Evolutionary conservation across 2,113 vertebrate species (phyloP), one percentile per base, ranked within the genome.

Genomic region (Cyphomyrus discorhynchus): DNA sequence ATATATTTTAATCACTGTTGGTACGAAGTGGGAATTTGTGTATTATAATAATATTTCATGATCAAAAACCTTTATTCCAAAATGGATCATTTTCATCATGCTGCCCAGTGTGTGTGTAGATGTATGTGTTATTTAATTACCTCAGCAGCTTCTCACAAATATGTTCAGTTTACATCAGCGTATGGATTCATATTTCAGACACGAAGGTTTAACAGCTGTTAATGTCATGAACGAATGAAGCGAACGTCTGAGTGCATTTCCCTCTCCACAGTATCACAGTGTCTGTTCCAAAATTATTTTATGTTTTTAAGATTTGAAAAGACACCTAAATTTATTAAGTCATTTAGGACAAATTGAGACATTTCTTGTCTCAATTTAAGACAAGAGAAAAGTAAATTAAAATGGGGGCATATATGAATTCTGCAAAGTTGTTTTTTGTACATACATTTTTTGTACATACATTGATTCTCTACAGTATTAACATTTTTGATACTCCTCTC

Each of bases 41-140:
- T 88, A 77, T 88, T 93, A 92, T 92, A 93, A 93, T 93, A 95
- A 94, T 90, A 87, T 94, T 92, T 93, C 94, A 94, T 94, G 95
- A 95, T 95, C 94, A 94, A 95, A 95, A 96, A 95, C 94, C 96
- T 96, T 96, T 95, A 92, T 89, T 92, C 92, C 92, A 91, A 89
- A 91, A 92, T 93, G 92, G 74, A 93, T 92, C 91, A 90, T 91
- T 86, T 93, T 42, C 31, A 84, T 89, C 49, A 92, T 91, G 88
- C 90, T 84, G 89, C 92, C 91, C 89, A 92, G 92, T 91, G 93
- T 91, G 94, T 94, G 93, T 93, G 94, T 95, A 3, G 56, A 46
- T 92, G 90, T 21, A 70, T 80, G 49, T 58, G 42, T 83, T 19
- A 58, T 74, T 35, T 80, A 87, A 70, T 88, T 86, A 66, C 50